Evolutionary conservation across 1,140 invertebrate species (phyloP).

Genomic region (Camponotus floridanus): DNA sequence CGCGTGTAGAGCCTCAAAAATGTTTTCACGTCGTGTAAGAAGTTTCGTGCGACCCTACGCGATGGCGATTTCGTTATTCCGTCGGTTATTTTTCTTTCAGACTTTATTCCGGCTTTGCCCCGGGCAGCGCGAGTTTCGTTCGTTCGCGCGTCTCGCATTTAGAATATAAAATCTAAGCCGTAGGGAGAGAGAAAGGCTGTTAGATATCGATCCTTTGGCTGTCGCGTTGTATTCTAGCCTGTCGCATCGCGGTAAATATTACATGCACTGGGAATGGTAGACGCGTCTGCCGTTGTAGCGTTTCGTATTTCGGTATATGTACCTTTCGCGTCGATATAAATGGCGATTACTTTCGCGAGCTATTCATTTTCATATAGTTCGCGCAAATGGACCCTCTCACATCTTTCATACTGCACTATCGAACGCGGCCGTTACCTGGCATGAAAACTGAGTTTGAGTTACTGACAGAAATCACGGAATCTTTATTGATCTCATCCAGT

Average conservation of each 20-base stretch:
- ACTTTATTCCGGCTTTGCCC: neutral
- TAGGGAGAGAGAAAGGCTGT: constrained; percentile 18
- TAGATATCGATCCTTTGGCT: constrained; percentile 40
- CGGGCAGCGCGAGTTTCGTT: neutral
- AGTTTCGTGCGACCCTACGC: neutral
- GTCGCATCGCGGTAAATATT: constrained; percentile 38
- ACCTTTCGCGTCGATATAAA: constrained; percentile 21
- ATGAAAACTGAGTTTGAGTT: constrained; percentile 68
- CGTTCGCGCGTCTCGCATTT: neutral
- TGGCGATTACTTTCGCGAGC: constrained; percentile 47
- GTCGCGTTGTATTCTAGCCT: constrained; percentile 16
- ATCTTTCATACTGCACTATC: constrained; percentile 27
- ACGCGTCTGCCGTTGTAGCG: neutral
- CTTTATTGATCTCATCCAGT: constrained; percentile 69
- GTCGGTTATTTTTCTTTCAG: neutral
- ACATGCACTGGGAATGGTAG: constrained; percentile 20
- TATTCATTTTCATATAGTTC: constrained; percentile 47
- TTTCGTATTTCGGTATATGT: neutral
- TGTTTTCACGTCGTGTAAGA: neutral
- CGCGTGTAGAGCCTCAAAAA: neutral
- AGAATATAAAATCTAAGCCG: constrained; percentile 27
- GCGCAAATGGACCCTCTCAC: constrained; percentile 58
- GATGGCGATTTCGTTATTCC: neutral
- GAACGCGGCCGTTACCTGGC: constrained; percentile 54
- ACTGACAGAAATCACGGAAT: constrained; percentile 75